Base-by-base conservation (phyloP, 2,113 vertebrate genomes). In the Microcebus lehilahytsara region DNA sequence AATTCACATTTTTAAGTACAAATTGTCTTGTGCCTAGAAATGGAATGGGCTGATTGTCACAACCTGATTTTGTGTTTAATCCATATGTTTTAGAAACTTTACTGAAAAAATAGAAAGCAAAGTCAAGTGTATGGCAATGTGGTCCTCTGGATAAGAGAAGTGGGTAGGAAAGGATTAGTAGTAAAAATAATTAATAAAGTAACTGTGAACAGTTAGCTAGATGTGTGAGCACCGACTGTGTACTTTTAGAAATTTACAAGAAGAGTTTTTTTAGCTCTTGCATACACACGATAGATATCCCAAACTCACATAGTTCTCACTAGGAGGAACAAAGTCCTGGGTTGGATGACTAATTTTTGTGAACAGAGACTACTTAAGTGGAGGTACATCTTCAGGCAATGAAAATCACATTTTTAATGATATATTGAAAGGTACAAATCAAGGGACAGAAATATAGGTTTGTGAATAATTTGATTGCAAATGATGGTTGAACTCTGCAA, bases 401-500 rank as follows among this genome's bases (percentile, higher is more conserved):
- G 32, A 95, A 89, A 93, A 85, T 80, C 5, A 60, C 25, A 88
- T 16, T 75, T 93, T 34, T 72, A 94, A 77, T 60, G 40, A 53
- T 42, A 93, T 89, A 78, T 77, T 94, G 60, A 93, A 91, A 91
- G 64, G 27, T 27, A 1, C 27, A 32, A 88, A 60, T 51, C 93
- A 89, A 71, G 53, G 56, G 32, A 90, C 49, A 77, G 37, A 93
- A 90, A 85, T 77, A 42, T 12, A 79, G 32, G 14, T 60, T 77
- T 96, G 53, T 81, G 81, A 92, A 92, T 88, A 94, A 51, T 90
- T 27, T 96, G 49, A 86, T 66, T 87, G 30, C 53, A 91, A 85
- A 12, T 56, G 34, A 74, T 49, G 66, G 67, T 42, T 88, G 46
- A 92, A 81, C 12, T 46, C 64, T 81, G 9, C 12, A 95, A 84